Percentiles rank a stretch among this genome's conserved stretches.
These are phyloP conservation scores for Miichthys miiuy DNA, from an alignment of 2,797 vertebrate genomes.

Conservation along the genomic window DNA sequence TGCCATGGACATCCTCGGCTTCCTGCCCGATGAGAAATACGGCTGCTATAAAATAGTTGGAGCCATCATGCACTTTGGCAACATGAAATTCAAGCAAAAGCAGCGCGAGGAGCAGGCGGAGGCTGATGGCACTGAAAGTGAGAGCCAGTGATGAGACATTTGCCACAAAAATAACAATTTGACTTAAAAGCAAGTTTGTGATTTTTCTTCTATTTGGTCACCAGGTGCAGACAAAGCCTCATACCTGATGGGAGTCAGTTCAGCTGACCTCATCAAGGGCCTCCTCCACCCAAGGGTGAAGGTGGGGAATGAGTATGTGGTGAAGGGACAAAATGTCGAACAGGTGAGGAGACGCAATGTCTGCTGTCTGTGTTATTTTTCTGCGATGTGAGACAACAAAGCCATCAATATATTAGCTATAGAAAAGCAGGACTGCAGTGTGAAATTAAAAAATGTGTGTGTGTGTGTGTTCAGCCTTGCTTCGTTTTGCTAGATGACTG, in stretches of 20 bases:
- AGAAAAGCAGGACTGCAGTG: background rate
- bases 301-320: conserved; percentile 94
- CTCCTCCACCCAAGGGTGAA: conserved; percentile 95
- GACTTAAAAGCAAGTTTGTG: background rate
- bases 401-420: too few relatives aligned
- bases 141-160: conserved; percentile 38
- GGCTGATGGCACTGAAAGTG: conserved; percentile 94
- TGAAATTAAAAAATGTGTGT: background rate
- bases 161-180: background rate
- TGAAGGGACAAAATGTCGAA: conserved; percentile 95
- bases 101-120: conserved; percentile 95
- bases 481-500: conserved; percentile 6
- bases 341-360: conserved; percentile 84
- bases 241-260: conserved; percentile 96
- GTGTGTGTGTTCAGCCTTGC: background rate
- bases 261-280: conserved; percentile 95
- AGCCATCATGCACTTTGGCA: conserved; percentile 95
- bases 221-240: conserved; percentile 96
- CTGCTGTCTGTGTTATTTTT: background rate
- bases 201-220: conserved; percentile 6
- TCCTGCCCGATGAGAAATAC: conserved; percentile 90
- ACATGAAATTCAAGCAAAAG: conserved; percentile 98
- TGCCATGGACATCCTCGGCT: conserved; percentile 95
- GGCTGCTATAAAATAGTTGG: conserved; percentile 96
- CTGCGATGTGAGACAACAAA: background rate